Base-by-base conservation (phyloP, 2,797 vertebrate genomes). In the Coregonus sp. region DNA sequence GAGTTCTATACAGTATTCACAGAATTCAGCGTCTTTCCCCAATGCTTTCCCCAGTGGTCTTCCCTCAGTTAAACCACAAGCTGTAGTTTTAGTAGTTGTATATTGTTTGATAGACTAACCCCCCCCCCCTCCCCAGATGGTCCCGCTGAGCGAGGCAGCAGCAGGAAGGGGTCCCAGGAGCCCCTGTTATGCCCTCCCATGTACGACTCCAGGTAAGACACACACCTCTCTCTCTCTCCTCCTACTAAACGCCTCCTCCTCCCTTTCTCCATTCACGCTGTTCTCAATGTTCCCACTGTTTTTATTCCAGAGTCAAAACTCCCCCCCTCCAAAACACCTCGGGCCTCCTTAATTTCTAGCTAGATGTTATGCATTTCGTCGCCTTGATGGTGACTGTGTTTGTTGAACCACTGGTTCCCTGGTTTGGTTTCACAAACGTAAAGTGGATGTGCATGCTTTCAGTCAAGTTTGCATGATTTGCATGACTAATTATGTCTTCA, bases 151-250 rank as follows among this genome's bases (percentile, higher is more conserved):
- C 72, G 35, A 72, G 82, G 68, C 76, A 86, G 79, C 75, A 91
- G 51, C 82, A 88, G 33, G 85, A 80, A 81, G 85, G 80, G 82
- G 75, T 63, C 68, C 82, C 72, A 80, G 68, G 76, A 78, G 37
- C 68, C 78, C n/a, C 66, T 63, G 29, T 77, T 76, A 35, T 61
- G 75, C 7, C 86, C 86, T 37, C 81, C 91, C 70, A 74, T 86
- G 77, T 92, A 92, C 90, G 85, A 93, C 90, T 88, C 92, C 63
- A 92, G 94, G 94, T 95, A 83, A 92, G 91, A 73, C 52, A 3
- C 73, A 29, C 6, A 14, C 18, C 40, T 2, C 56, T 77, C 68
- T 25, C 25, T 25, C 25, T 25, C 25, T 25, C 25, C 25, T 20
- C 18, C 20, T 61, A 52, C 68, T 65, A 56, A 37, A n/a, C 54